phyloP scores from a whole-genome alignment of 2,888 invertebrate species.

The Magallana nippona region DNA sequence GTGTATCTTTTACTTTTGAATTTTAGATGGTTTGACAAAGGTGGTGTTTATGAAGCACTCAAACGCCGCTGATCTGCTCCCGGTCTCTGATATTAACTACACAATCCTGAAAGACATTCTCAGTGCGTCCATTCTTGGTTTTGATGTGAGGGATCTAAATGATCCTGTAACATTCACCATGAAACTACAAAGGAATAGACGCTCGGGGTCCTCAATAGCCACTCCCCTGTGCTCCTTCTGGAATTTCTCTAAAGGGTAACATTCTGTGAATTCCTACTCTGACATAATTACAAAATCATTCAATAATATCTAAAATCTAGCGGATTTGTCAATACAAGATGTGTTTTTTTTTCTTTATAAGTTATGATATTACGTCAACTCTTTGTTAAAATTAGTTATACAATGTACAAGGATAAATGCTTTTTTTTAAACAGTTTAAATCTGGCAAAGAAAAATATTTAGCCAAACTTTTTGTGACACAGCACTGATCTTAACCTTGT shows the following conservation, averaged over 20 bases:
- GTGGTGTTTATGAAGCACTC: conserved; percentile 74
- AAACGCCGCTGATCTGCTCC: conserved; percentile 68
- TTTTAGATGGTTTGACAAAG: conserved; percentile 70
- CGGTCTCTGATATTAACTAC: conserved; percentile 38
- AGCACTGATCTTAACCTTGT: too few species aligned
- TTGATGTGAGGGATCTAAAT: conserved; percentile 49
- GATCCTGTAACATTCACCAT: conserved; percentile 69
- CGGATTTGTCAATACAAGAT: too few species aligned
- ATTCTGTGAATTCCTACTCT: not conserved
- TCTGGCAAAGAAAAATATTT: too few species aligned
- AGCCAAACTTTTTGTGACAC: too few species aligned
- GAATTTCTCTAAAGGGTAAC: conserved; percentile 67
- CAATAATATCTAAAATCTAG: too few species aligned
- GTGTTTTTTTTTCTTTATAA: not conserved
- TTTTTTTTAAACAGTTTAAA: too few species aligned
- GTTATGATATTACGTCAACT: not conserved
- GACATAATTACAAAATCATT: too few species aligned
- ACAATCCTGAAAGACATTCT: conserved; percentile 65
- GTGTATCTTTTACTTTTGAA: not conserved
- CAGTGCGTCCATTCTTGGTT: conserved; percentile 64
- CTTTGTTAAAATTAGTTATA: not conserved
- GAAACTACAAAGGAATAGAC: conserved; percentile 64
- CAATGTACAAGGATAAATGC: too few species aligned
- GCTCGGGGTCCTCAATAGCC: conserved; percentile 38
- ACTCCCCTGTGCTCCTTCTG: conserved; percentile 68